Base-by-base conservation (phyloP, 1,140 invertebrate species). In the Sesamia nonagrioides region DNA sequence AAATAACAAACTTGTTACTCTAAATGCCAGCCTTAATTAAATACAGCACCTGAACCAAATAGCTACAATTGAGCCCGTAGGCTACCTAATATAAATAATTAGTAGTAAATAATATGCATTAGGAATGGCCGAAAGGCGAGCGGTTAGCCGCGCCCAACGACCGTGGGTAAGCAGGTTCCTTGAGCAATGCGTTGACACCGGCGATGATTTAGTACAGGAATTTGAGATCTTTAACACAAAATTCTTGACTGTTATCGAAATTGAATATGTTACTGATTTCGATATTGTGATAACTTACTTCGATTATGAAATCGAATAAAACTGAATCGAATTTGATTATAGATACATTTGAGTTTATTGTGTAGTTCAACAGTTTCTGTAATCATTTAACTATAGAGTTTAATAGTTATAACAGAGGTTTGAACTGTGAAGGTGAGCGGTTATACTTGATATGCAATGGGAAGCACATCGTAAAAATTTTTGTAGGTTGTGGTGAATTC, bases 141-240 rank as follows among this genome's bases (percentile, higher is more conserved):
- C 35, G 1, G 33, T 35, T 5, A 8, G 37, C 60, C 60, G 17
- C 60, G 37, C 60, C 60, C 60, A 63, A 8, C 37, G 33, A 37
- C 60, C 60, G 60, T 63, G 33, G 60, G 60, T 42, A 21, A 63
- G 60, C 60, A 63, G 60, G 60, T 63, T 63, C 60, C 60, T 63
- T 63, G 17, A 18, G 60, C 60, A 63, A 63, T 11, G 60, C 60
- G 9, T 37, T 40, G 35, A 42, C 60, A 37, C 60, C 37, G 18
- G 40, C 37, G 6, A 63, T 63, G 60, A 63, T 63, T 63, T 63
- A 63, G 8, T 63, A 7, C 15, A n/a, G 37, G 58, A 42, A 63
- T 37, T 61, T 40, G 6, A 42, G 60, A 42, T 21, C 60, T 63
- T 63, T 63, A 18, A 63, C 60, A 42, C 17, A 35, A 60, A 60